Conservation (phyloP, 2,888 invertebrate species). For the Drosophila anomalata region DNA sequence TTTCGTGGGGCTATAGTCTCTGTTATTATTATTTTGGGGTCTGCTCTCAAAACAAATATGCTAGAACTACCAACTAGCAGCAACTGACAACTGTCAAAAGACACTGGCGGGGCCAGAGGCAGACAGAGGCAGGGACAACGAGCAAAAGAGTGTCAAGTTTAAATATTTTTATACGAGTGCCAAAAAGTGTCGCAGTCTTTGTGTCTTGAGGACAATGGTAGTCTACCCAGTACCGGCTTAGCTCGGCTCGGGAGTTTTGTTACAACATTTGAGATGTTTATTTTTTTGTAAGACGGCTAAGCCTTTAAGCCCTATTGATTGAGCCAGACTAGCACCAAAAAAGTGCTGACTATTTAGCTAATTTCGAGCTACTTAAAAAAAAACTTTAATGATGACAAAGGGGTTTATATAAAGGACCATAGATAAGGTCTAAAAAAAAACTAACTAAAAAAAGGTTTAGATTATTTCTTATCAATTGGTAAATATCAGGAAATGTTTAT, state of each 20-base stretch:
- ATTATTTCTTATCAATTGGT: constrained; percentile 15
- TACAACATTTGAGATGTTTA: constrained; percentile 18
- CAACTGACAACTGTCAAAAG: constrained; percentile 45
- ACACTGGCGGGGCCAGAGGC: constrained; percentile 15
- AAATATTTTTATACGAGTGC: constrained; percentile 51
- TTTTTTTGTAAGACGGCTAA: constrained; percentile 24
- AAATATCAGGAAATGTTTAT: background rate
- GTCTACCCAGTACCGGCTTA: constrained; percentile 4
- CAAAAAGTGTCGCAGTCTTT: constrained; percentile 44
- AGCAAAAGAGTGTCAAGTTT: constrained; percentile 71
- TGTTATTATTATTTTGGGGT: constrained; percentile 56
- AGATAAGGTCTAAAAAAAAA: constrained; percentile 2
- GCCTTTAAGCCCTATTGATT: constrained; percentile 55
- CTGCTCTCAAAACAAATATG: constrained; percentile 51
- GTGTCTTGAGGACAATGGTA: constrained; percentile 14
- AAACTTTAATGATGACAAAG: background rate
- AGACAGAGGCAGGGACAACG: constrained; percentile 21
- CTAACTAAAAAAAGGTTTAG: background rate
- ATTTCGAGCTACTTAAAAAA: constrained; percentile 4
- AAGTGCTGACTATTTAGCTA: constrained; percentile 1
- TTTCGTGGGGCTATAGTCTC: constrained; percentile 31
- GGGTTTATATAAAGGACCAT: too few relatives aligned
- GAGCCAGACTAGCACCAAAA: constrained; percentile 7
- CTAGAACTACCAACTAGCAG: constrained; percentile 20
- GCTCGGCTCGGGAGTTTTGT: constrained; percentile 34